Evolutionary conservation across 1,140 invertebrate genomes (phyloP), one percentile per base, ranked within the genome.

Genomic region (Drosophila arizonae): DNA sequence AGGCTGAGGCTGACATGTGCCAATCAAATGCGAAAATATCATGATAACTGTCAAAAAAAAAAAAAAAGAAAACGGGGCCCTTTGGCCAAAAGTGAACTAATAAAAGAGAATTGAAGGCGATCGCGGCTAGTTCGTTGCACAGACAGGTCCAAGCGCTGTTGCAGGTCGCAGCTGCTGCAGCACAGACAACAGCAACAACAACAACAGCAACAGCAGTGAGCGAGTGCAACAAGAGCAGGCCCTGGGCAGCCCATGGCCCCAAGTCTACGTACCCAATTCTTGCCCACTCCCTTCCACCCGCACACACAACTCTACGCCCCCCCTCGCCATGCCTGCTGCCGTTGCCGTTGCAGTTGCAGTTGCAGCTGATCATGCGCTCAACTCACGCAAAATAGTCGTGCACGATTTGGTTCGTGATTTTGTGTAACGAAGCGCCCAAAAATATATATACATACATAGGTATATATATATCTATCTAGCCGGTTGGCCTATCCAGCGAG

Each of bases 301-400:
- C 21, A 2, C 21, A 24, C 21, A 24, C 21, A 24, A 2, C 21
- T 24, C 2, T 24, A 24, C 21, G 21, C 43, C 43, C n/a, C 15
- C 17, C 17, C 17, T 17, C 17, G 17, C 17, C 1, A 17, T 17
- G 17, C 17, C 17, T 17, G 17, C 17, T 15, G 13, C 43, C n/a
- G 3, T 1, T 11, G 61, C 50, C 30, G 75, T 71, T 58, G 65
- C 79, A 62, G 78, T 79, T 66, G 79, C 67, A 60, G 57, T 41
- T 69, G 74, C 65, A 68, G 78, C 82, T 77, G 90, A 90, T 91
- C 90, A 91, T 91, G 90, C 77, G 84, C 87, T 81, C 88, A 91
- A 82, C 90, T 91, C 90, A 91, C 90, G 90, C 90, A 91, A 90
- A 91, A 91, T 91, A 91, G 90, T 91, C 90, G 90, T 91, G 90